Conservation (phyloP, 2,888 invertebrate genomes). For the Callyntrura sp. region DNA sequence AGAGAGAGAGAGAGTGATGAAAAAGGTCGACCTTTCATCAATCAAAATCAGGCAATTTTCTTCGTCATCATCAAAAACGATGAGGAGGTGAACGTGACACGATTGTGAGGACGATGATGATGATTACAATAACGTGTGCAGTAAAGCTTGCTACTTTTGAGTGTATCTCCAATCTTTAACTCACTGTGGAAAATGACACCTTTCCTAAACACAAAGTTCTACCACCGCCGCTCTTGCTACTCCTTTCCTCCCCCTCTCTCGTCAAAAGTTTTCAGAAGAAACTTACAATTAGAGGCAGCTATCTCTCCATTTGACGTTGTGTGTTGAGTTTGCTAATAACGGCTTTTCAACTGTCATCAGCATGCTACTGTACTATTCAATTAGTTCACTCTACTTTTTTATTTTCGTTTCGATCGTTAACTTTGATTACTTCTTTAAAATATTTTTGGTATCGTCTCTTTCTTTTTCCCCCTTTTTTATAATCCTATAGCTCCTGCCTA, state of each 20-base stretch:
- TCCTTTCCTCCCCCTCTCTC: neutral
- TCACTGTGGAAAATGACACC: constrained; percentile 22
- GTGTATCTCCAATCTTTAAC: no score
- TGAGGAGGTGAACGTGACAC: neutral
- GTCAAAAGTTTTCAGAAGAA: neutral
- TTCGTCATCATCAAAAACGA: neutral
- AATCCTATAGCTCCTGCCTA: no score
- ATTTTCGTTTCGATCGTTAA: constrained; percentile 13
- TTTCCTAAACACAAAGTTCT: neutral
- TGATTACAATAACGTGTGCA: neutral
- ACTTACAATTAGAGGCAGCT: constrained; percentile 9
- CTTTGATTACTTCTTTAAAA: neutral
- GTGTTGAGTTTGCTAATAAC: neutral
- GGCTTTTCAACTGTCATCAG: constrained; percentile 48
- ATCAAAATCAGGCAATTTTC: constrained; percentile 57
- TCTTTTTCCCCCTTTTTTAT: constrained; percentile 22
- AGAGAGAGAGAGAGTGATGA: neutral
- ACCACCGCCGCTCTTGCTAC: no score
- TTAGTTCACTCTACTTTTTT: constrained; percentile 54
- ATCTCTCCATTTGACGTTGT: neutral
- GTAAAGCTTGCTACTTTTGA: neutral
- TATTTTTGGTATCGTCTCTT: constrained; percentile 13
- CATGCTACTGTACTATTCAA: constrained; percentile 1
- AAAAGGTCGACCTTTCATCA: constrained; percentile 64
- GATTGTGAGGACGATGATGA: neutral